Conservation (phyloP, 2,113 vertebrate species). For the Rhineura floridana region DNA sequence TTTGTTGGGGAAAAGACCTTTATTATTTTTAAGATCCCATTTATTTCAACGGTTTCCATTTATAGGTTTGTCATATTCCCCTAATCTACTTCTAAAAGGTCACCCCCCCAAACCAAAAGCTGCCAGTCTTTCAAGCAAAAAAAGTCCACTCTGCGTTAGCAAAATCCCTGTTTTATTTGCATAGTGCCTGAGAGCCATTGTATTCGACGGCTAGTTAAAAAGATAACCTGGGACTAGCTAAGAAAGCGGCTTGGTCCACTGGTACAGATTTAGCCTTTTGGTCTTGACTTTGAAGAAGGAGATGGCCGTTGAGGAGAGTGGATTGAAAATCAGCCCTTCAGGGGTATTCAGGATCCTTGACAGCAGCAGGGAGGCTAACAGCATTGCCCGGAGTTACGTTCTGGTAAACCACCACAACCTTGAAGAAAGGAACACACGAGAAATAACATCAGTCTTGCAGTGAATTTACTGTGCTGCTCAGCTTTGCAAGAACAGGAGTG, state of each 20-base stretch:
- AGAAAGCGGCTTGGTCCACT: neutral
- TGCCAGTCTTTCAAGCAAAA: no score
- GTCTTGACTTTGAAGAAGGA: neutral
- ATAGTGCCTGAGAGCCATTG: neutral
- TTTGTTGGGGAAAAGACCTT: no score
- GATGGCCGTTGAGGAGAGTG: neutral
- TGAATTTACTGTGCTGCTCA: neutral
- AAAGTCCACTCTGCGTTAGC: no score
- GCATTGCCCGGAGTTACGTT: neutral
- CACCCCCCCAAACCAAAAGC: no score
- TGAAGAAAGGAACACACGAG: neutral
- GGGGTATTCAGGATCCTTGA: neutral
- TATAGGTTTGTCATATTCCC: no score
- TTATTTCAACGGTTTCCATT: no score
- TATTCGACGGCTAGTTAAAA: neutral
- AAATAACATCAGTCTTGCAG: neutral
- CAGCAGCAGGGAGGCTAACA: neutral
- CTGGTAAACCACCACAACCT: constrained; percentile 27
- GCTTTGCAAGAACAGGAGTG: neutral
- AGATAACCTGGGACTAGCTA: neutral
- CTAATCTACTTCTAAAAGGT: no score
- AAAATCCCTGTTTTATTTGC: neutral
- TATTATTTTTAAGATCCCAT: no score
- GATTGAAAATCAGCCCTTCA: neutral
- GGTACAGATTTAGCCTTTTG: neutral